These are phyloP conservation scores for Amphimallon solstitiale DNA, from an alignment of 2,888 invertebrate species.

Conservation along the genomic window DNA sequence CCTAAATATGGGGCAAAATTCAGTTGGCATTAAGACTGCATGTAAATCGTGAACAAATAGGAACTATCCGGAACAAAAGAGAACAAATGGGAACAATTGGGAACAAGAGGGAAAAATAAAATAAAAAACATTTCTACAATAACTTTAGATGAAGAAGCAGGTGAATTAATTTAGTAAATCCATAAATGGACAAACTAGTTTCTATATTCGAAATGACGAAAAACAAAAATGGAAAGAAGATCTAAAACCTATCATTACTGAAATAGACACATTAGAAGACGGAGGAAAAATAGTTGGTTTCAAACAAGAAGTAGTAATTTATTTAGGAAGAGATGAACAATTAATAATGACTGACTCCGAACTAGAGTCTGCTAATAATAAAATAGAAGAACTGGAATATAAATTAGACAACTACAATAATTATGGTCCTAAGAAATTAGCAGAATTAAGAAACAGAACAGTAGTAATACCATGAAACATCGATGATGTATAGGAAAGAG, in stretches of 20 bases:
- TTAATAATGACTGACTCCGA: conserved; percentile 40
- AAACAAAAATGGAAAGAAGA: conserved; percentile 35
- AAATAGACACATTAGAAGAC: conserved; percentile 37
- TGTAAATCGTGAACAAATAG: conserved; percentile 14
- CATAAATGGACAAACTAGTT: conserved; percentile 34
- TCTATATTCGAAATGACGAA: conserved; percentile 20
- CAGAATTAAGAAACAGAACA: no score
- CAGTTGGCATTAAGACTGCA: conserved; percentile 14
- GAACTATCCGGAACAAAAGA: conserved; percentile 12
- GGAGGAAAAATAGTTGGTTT: conserved; percentile 32
- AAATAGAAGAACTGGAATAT: conserved; percentile 40
- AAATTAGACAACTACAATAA: no score
- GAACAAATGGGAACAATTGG: conserved; percentile 22
- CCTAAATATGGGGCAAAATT: no score
- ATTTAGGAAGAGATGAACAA: conserved; percentile 38
- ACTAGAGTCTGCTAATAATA: conserved; percentile 40
- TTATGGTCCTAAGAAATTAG: no score
- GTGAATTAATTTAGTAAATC: conserved; percentile 37
- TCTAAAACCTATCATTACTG: conserved; percentile 36
- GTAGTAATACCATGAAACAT: no score
- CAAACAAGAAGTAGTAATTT: conserved; percentile 35
- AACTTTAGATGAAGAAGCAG: conserved; percentile 34
- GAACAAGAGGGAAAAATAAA: conserved; percentile 32
- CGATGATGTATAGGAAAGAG: neutral
- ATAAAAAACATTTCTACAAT: conserved; percentile 10